A percentile compares a stretch with the other conserved stretches of the same genome.
Conservation (phyloP, 2,797 vertebrate genomes). For the Huso huso region DNA sequence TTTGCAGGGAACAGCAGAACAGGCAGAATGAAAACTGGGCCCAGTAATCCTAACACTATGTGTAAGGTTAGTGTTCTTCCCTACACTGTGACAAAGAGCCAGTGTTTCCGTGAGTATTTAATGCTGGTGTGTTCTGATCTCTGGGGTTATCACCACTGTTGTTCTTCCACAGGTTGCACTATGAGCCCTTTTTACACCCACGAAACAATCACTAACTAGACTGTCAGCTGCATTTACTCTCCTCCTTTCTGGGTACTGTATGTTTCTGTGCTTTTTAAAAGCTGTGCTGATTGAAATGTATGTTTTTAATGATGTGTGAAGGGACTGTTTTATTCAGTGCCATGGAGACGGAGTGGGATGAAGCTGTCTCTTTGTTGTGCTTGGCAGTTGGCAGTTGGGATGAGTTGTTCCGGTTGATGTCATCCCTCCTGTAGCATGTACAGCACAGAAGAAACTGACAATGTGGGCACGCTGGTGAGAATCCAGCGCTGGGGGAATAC, state of each 20-base stretch:
- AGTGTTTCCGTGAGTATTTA: no score
- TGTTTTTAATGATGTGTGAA: constrained; percentile 16
- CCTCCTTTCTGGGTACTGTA: constrained; percentile 6
- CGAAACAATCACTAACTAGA: constrained; percentile 2
- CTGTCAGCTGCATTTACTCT: constrained; percentile 1
- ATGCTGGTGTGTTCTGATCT: no score
- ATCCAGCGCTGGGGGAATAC: no score
- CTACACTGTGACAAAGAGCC: no score
- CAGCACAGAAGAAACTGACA: no score
- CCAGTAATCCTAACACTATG: no score
- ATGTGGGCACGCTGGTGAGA: no score
- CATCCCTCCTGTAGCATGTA: not conserved
- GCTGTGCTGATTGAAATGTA: constrained; percentile 5
- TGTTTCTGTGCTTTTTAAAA: constrained; percentile 2
- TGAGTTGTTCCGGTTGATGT: constrained; percentile 11
- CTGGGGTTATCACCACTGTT: no score
- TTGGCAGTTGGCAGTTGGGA: constrained; percentile 8
- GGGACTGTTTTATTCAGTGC: constrained; percentile 18
- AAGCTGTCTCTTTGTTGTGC: constrained; percentile 13
- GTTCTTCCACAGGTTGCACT: not conserved
- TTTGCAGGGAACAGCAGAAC: no score
- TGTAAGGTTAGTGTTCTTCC: no score
- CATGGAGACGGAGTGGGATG: constrained; percentile 17
- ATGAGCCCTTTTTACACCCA: constrained; percentile 12
- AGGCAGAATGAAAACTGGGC: no score